Conservation (phyloP, 2,797 vertebrate genomes). For the Diplodus puntazzo region DNA sequence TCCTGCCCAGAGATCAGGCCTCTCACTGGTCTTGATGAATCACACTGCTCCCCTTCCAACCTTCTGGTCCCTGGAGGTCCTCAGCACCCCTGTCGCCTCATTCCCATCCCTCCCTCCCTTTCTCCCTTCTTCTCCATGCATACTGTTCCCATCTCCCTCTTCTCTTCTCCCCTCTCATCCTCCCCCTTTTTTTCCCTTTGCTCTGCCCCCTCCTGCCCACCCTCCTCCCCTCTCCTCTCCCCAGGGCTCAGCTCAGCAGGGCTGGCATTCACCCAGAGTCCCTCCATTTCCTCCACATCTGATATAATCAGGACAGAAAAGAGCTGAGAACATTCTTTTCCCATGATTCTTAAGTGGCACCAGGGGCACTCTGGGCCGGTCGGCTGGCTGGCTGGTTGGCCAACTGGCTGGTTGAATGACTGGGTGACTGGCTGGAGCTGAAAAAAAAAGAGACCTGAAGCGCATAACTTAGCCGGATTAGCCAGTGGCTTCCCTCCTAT, state of each 20-base stretch:
- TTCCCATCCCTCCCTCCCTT: conserved; percentile 39
- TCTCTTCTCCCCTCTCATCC: conserved; percentile 29
- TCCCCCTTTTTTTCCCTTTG: conserved; percentile 12
- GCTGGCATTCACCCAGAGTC: conserved; percentile 81
- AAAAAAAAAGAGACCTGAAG: conserved; percentile 47
- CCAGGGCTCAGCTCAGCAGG: conserved; percentile 58
- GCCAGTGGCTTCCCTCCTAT: conserved; percentile 26
- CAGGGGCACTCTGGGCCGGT: conserved; percentile 61
- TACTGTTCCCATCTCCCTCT: conserved; percentile 34
- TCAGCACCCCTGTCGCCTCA: conserved; percentile 25
- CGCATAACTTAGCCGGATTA: conserved; percentile 62
- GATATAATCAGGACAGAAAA: conserved; percentile 84
- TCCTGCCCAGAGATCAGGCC: conserved; percentile 21
- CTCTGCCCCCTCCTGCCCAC: conserved; percentile 13
- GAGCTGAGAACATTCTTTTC: conserved; percentile 85
- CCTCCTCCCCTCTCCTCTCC: conserved; percentile 47
- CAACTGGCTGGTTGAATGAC: conserved; percentile 51
- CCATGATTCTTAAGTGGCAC: conserved; percentile 85
- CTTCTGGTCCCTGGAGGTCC: conserved; percentile 61
- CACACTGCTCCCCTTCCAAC: conserved; percentile 34
- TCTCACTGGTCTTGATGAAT: conserved; percentile 58
- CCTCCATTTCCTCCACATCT: conserved; percentile 82
- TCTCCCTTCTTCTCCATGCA: conserved; percentile 8
- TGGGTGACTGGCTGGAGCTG: conserved; percentile 40
- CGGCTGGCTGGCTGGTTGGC: conserved; percentile 47